Conservation (phyloP, 2,113 vertebrate species). For the Micromys minutus region DNA sequence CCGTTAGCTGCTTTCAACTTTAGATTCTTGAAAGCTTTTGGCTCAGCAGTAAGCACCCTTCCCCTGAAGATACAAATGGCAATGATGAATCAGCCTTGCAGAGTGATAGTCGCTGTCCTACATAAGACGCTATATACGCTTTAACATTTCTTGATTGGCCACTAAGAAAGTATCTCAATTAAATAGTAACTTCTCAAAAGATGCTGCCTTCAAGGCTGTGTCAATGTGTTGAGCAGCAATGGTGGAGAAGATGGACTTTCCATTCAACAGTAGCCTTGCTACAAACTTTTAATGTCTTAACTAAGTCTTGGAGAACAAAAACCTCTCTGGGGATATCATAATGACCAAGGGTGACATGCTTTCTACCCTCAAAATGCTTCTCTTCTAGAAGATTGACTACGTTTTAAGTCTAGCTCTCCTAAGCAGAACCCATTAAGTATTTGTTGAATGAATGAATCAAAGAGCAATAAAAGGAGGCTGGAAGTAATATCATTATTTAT, state of each 20-base stretch:
- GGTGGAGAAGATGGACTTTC: neutral
- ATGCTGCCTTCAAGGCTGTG: neutral
- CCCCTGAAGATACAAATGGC: neutral
- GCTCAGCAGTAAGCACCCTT: neutral
- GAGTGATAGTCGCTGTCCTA: neutral
- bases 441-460: slow-evolving; percentile 66
- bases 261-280: neutral
- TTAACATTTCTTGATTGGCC: neutral
- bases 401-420: neutral
- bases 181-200: neutral
- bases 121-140: neutral
- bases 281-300: neutral
- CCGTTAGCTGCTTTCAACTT: slow-evolving; percentile 40
- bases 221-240: neutral
- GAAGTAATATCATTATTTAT: slow-evolving; percentile 70
- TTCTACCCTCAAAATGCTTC: neutral
- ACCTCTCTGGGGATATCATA: neutral
- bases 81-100: neutral
- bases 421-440: neutral
- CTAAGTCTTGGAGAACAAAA: neutral
- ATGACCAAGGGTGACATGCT: neutral
- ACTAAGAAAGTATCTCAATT: slow-evolving; percentile 11
- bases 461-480: slow-evolving; percentile 63
- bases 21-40: slow-evolving; percentile 28
- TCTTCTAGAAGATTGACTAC: neutral